Evolutionary conservation across 2,888 invertebrate genomes (phyloP), one percentile per base, ranked within the genome.

Genomic region (Mimumesa dahlbomi): DNA sequence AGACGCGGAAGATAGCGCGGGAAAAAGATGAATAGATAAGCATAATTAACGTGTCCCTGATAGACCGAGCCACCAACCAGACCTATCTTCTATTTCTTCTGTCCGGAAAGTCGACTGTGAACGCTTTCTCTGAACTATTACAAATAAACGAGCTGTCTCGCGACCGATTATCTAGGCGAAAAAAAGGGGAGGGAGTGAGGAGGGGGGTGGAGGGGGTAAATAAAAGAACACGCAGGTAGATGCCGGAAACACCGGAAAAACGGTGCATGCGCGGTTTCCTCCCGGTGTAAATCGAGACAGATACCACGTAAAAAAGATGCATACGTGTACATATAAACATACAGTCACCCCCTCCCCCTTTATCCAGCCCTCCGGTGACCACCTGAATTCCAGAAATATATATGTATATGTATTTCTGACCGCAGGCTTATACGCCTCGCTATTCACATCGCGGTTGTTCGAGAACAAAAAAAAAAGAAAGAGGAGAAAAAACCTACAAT

Each of bases 11-110:
- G 25, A 13, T 9, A 54, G 40, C 9, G 31, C 53, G 31, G 19
- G 45, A 53, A 53, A 42, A 56, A 43, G 50, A 68, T 21, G 45
- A 7, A 57, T 31, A 34, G 48, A 49, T 53, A 29, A 61, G 45
- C 70, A 54, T 83, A 85, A 85, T 85, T 86, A n/a, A 84, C 77
- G 75, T 77, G 77, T 79, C 74, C 72, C 77, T 71, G 74, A 79
- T 81, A 72, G 64, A 78, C 38, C 64, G 48, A 67, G 45, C 48
- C 58, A 64, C 58, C 42, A 54, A 18, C 31, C 13, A 25, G 43
- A 34, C 45, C 52, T 64, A 64, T 69, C 62, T 29, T 69, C 49
- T 43, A 65, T 38, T 38, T 43, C 14, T 19, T 36, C 34, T 46
- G 38, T 43, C 34, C 43, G n/a, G 19, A 22, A n/a, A 16, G 7